Evolutionary conservation across 1,140 invertebrate genomes (phyloP).

Genomic region (Ips typographus): DNA sequence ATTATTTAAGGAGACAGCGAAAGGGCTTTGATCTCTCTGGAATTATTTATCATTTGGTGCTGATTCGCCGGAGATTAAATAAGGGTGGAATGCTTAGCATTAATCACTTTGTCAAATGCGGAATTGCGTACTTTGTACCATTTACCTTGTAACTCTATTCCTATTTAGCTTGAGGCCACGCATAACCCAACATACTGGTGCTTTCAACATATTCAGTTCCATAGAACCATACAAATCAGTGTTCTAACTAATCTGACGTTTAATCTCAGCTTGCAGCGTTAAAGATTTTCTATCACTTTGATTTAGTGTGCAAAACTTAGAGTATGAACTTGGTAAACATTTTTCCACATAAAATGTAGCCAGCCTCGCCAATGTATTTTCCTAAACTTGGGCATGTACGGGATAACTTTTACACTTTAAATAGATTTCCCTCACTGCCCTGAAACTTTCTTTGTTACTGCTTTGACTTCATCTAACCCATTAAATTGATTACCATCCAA

Average conservation of each 20-base stretch:
- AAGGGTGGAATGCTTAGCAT: constrained; percentile 1
- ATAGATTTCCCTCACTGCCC: too few species aligned
- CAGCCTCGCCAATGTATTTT: constrained; percentile 14
- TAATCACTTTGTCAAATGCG: constrained; percentile 10
- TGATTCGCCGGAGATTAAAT: constrained; percentile 14
- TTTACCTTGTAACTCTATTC: not conserved
- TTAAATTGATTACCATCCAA: too few species aligned
- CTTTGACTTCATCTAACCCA: too few species aligned
- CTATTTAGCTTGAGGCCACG: too few species aligned
- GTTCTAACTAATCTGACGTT: too few species aligned
- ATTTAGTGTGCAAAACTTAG: constrained; percentile 25
- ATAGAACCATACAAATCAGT: too few species aligned
- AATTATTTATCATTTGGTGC: constrained; percentile 18
- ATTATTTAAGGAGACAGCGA: constrained; percentile 9
- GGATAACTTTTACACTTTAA: too few species aligned
- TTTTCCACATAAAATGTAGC: constrained; percentile 22
- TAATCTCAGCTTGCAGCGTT: not conserved
- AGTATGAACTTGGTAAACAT: constrained; percentile 25
- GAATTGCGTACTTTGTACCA: not conserved
- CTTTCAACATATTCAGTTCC: too few species aligned
- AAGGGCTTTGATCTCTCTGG: constrained; percentile 12
- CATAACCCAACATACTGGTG: too few species aligned
- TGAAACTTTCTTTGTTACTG: too few species aligned
- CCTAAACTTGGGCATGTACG: not conserved
- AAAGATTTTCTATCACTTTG: constrained; percentile 28